phyloP scores from a whole-genome alignment of 1,140 invertebrate species.

The Brachionus calyciflorus region DNA sequence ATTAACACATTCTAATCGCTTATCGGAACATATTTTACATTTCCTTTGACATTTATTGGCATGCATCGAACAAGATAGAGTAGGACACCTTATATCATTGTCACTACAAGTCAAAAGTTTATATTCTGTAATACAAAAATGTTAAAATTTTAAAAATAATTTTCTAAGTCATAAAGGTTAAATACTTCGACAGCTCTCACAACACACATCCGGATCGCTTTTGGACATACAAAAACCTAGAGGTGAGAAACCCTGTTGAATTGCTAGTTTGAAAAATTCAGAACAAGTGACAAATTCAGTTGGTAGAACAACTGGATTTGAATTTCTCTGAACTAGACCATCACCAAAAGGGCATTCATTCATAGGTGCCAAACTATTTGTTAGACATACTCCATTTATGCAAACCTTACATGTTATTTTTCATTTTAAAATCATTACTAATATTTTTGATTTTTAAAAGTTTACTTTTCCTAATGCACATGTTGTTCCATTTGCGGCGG shows the following conservation, averaged over 20 bases:
- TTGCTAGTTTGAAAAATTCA: not conserved
- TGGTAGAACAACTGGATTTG: not conserved
- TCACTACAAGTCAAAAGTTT: no score
- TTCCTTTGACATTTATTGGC: no score
- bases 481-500: not conserved
- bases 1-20: no score
- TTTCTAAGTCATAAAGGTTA: no score
- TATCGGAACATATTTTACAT: no score
- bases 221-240: not conserved
- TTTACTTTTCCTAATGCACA: constrained; percentile 32
- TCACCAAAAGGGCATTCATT: constrained; percentile 23
- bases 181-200: constrained; percentile 1
- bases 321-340: not conserved
- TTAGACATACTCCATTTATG: not conserved
- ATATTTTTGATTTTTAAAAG: no score
- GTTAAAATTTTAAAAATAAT: no score
- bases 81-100: no score
- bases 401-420: not conserved
- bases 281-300: not conserved
- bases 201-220: not conserved
- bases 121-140: no score
- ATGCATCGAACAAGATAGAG: no score
- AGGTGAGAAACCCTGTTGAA: not conserved
- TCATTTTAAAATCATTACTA: no score
- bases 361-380: not conserved